Evolutionary conservation across 2,113 vertebrate species (phyloP).

Genomic region (Notarius quadriscutis): DNA sequence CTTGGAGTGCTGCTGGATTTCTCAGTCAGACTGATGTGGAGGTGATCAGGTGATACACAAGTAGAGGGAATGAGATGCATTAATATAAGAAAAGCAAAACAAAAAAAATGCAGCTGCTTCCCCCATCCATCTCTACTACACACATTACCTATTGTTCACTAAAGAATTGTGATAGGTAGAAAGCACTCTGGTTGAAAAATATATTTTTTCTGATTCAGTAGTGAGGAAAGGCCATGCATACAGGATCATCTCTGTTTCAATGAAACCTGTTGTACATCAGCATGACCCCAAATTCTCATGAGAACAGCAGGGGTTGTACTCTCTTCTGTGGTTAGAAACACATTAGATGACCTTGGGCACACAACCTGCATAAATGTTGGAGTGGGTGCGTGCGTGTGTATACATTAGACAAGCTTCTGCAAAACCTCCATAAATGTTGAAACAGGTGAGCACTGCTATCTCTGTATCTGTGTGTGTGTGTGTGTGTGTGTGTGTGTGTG

Average conservation of each 20-base stretch:
- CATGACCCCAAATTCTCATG: slow-evolving; percentile 35
- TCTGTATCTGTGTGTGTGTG: not conserved
- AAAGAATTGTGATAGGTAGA: slow-evolving; percentile 60
- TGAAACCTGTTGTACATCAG: slow-evolving; percentile 37
- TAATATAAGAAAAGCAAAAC: slow-evolving; percentile 61
- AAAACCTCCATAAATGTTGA: slow-evolving; percentile 61
- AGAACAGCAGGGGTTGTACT: slow-evolving; percentile 29
- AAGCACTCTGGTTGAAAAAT: slow-evolving; percentile 62
- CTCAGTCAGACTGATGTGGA: slow-evolving; percentile 56
- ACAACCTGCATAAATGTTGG: slow-evolving; percentile 62
- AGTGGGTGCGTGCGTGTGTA: slow-evolving; percentile 31
- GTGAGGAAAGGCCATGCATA: slow-evolving; percentile 53
- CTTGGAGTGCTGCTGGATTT: not conserved
- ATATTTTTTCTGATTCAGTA: slow-evolving; percentile 57
- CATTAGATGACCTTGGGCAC: slow-evolving; percentile 43
- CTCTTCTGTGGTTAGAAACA: slow-evolving; percentile 29
- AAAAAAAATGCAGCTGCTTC: slow-evolving; percentile 59
- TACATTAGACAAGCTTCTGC: slow-evolving; percentile 47
- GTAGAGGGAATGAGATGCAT: slow-evolving; percentile 63
- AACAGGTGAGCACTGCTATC: slow-evolving; percentile 40
- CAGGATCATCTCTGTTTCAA: slow-evolving; percentile 49
- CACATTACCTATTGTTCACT: slow-evolving; percentile 57
- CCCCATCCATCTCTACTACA: slow-evolving; percentile 51
- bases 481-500: slow-evolving; percentile 4
- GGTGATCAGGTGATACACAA: slow-evolving; percentile 66